These are phyloP conservation scores for Acanthis flammea DNA, from an alignment of 2,797 vertebrate genomes.

Conservation along the genomic window DNA sequence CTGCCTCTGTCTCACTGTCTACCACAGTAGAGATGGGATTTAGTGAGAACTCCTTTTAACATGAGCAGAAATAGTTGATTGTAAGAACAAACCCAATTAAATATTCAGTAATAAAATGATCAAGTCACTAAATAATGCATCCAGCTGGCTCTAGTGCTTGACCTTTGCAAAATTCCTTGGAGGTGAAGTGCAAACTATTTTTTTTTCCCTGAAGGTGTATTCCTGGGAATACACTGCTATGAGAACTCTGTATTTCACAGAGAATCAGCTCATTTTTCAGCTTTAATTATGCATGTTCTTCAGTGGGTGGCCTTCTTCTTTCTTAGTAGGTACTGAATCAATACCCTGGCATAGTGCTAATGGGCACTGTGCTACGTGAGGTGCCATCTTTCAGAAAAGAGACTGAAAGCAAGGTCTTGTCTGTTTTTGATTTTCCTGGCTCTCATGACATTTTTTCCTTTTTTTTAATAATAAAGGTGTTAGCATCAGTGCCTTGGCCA, in stretches of 20 bases:
- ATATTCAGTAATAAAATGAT: conserved; percentile 28
- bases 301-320: conserved; percentile 5
- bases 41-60: background rate
- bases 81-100: conserved; percentile 22
- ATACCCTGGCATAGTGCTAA: background rate
- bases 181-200: background rate
- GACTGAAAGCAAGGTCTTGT: background rate
- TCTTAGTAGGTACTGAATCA: background rate
- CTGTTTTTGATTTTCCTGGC: background rate
- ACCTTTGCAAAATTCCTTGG: conserved; percentile 19
- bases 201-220: background rate
- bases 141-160: background rate
- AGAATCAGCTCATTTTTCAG: background rate
- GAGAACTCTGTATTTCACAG: background rate
- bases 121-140: conserved; percentile 35
- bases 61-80: background rate
- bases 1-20: background rate
- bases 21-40: background rate
- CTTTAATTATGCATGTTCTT: conserved; percentile 34
- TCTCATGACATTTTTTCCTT: background rate
- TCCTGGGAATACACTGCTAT: background rate
- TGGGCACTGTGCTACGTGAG: background rate
- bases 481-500: background rate
- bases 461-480: background rate
- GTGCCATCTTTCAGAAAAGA: background rate